phyloP scores from a whole-genome alignment of 2,797 vertebrate species.

The Numenius phaeopus region DNA sequence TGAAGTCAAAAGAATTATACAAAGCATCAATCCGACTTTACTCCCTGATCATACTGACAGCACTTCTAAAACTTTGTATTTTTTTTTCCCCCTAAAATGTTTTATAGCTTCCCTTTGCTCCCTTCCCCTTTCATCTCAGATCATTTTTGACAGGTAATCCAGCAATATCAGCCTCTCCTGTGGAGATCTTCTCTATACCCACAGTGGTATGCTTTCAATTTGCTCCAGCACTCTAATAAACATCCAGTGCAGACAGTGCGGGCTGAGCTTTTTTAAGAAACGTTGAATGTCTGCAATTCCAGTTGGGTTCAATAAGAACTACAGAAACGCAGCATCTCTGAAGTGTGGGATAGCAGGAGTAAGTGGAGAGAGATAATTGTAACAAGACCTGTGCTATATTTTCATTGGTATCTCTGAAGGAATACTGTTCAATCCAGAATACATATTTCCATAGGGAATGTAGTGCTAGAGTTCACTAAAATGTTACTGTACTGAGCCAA shows the following conservation, averaged over 20 bases:
- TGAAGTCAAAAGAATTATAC: neutral
- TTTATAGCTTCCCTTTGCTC: conserved; percentile 1
- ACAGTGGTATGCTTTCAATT: neutral
- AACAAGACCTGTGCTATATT: neutral
- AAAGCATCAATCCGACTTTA: neutral
- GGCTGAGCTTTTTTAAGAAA: neutral
- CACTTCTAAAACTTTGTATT: neutral
- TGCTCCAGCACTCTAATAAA: neutral
- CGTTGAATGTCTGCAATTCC: neutral
- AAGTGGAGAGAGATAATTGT: neutral
- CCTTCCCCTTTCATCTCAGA: neutral
- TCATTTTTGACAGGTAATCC: conserved; percentile 31
- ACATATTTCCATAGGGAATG: neutral
- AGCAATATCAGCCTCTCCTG: neutral
- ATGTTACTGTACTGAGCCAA: neutral
- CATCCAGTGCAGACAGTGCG: neutral
- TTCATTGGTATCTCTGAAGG: neutral
- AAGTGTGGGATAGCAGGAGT: neutral
- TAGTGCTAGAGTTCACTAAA: neutral
- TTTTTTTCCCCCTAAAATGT: neutral
- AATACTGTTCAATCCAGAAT: neutral
- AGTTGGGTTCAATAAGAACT: neutral
- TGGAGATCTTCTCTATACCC: neutral
- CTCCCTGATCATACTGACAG: conserved; percentile 1
- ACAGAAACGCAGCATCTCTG: neutral